Evolutionary conservation across 2,113 vertebrate species (phyloP), one percentile per base, ranked within the genome.

Genomic region (Phyllopteryx taeniolatus): DNA sequence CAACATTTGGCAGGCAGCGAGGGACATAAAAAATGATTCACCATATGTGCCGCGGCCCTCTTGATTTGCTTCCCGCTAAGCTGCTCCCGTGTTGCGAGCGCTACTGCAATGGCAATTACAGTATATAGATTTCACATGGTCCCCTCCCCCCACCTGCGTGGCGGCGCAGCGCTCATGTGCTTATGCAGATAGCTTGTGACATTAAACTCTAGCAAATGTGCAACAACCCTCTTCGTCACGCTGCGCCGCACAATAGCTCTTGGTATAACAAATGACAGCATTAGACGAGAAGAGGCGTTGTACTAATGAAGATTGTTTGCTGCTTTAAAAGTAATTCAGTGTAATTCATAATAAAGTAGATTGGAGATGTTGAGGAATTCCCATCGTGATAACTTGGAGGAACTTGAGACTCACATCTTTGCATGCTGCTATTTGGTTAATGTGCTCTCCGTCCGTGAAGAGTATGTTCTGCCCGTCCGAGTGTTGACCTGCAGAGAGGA

Each of bases 381-480:
- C 27, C 8, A 35, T 10, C n/a, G 8, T 19, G 15, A 5, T 15
- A 5, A 53, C 8, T 27, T 51, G 15, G 8, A 68, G 6, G 0
- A 71, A n/a, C 1, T 43, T 27, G 15, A 59, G 44, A 89, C 91
- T 94, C 92, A 98, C 98, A 87, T 99, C 98, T 95, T 95, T 98
- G 86, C 95, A 99, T 82, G 98, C 97, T 86, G 98, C 97, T 68
- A 99, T 99, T 88, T 99, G 98, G 90, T 99, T 99, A 89, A 99
- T 94, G 86, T 95, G 97, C 82, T 99, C 98, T 87, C 98, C 98
- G 86, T 99, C 98, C 68, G 96, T 98, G 82, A 99, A 99, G 79
- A 99, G 91, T 70, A 99, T 99, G 88, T 98, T 98, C 88, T 99
- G 97, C 67, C 96, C 96, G 73, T 99, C 97, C 78, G 93, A 91